phyloP scores from a whole-genome alignment of 2,113 vertebrate species.

The Megaleporinus macrocephalus region DNA sequence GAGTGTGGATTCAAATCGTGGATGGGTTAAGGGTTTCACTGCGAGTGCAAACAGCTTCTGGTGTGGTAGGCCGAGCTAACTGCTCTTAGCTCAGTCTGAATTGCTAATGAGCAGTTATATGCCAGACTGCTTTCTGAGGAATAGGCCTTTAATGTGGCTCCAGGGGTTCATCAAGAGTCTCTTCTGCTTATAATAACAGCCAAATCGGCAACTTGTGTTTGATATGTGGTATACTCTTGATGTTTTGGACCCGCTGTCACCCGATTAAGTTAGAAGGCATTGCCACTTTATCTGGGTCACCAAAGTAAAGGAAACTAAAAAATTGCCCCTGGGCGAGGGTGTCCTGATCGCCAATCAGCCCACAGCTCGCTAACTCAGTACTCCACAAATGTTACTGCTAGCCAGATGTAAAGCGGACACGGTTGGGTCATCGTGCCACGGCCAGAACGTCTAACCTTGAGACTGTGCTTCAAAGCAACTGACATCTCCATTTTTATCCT shows the following conservation, averaged over 20 bases:
- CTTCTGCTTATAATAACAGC: too few species aligned
- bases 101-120: not conserved
- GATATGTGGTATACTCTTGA: too few species aligned
- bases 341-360: not conserved
- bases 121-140: not conserved
- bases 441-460: constrained; percentile 33
- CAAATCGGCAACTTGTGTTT: too few species aligned
- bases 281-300: constrained; percentile 1
- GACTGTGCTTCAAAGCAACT: not conserved
- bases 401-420: not conserved
- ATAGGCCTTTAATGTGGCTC: not conserved
- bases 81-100: not conserved
- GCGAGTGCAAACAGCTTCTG: not conserved
- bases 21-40: not conserved
- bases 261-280: too few species aligned
- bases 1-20: not conserved
- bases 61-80: not conserved
- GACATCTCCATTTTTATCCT: not conserved
- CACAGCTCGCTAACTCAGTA: not conserved
- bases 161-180: not conserved
- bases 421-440: not conserved
- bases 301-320: not conserved
- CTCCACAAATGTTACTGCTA: not conserved
- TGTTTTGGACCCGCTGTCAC: too few species aligned
- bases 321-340: not conserved